Evolutionary conservation across 2,113 vertebrate species (phyloP), one percentile per base, ranked within the genome.

Genomic region (Tympanuchus pallidicinctus): DNA sequence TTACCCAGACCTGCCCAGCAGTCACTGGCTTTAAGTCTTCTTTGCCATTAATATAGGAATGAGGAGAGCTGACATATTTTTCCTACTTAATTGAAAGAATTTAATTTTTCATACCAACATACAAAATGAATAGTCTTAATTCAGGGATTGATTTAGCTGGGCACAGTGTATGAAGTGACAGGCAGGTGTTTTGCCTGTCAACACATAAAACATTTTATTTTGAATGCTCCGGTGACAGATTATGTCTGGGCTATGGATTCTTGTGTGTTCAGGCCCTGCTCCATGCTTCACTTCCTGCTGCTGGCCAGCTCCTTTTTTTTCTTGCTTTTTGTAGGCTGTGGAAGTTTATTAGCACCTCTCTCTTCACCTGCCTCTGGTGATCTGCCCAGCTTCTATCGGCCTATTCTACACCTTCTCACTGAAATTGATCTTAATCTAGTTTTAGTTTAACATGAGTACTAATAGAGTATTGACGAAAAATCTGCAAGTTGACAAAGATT

Each of bases 61-160:
- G 71, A 24, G 34, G 19, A 61, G 30, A 40, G 92, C 83, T 93
- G 14, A 48, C n/a, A 84, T 40, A 40, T 75, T 78, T 67, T 87
- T 90, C 42, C 76, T 91, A 91, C 90, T 71, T 54, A 70, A 90
- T 57, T 59, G 81, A 95, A 96, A 93, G 4, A 86, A 72, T 82
- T 61, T 78, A 59, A 71, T 96, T 82, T 89, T 32, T 38, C 28
- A 54, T 11, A 91, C 40, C 19, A 86, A 14, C 40, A 63, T 6
- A 36, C 63, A 70, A 86, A 89, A 91, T 69, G 18, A 88, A 56
- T 64, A 71, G 27, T 86, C 43, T 87, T 74, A 84, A 77, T 95
- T 54, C 52, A 2, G 28, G 21, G 12, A 43, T 15, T 32, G 2
- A 12, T 47, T 63, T 63, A 54, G 47, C 28, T 47, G 9, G 18